Evolutionary conservation across 2,888 invertebrate species (phyloP).

Genomic region (Fabriciana adippe): DNA sequence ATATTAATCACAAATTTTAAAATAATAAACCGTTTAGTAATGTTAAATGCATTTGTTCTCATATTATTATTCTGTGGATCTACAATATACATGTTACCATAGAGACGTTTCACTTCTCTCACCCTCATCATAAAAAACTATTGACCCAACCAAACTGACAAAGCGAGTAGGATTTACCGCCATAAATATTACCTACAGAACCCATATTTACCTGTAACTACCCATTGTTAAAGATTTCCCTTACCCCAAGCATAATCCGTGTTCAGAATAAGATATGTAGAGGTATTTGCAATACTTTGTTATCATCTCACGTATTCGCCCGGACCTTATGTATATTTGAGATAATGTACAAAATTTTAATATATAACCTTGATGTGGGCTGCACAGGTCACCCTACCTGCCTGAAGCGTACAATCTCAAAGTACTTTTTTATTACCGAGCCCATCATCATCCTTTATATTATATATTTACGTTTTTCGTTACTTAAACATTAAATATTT

Average conservation of each 20-base stretch:
- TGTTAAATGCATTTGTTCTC: no score
- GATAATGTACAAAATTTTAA: conserved; percentile 30
- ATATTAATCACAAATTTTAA: background rate
- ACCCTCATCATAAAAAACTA: conserved; percentile 16
- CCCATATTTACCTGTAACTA: conserved; percentile 35
- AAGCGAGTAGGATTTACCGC: conserved; percentile 10
- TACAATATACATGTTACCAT: conserved; percentile 8
- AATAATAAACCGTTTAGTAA: background rate
- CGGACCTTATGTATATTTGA: conserved; percentile 33
- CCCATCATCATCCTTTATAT: conserved; percentile 8
- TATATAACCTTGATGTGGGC: conserved; percentile 26
- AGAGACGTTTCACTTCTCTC: conserved; percentile 11
- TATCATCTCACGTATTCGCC: conserved; percentile 34
- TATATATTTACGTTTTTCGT: background rate
- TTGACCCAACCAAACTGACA: conserved; percentile 9
- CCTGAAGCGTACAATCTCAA: background rate
- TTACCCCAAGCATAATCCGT: conserved; percentile 30
- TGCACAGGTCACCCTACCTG: conserved; percentile 14
- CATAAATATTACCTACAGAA: conserved; percentile 19
- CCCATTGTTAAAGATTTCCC: conserved; percentile 32
- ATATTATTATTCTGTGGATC: background rate
- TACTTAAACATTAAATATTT: background rate
- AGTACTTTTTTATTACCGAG: conserved; percentile 5
- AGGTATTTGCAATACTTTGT: conserved; percentile 30
- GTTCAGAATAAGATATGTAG: conserved; percentile 37